phyloP scores from a whole-genome alignment of 2,888 invertebrate genomes.

The Spatulosminthurus flaviceps region DNA sequence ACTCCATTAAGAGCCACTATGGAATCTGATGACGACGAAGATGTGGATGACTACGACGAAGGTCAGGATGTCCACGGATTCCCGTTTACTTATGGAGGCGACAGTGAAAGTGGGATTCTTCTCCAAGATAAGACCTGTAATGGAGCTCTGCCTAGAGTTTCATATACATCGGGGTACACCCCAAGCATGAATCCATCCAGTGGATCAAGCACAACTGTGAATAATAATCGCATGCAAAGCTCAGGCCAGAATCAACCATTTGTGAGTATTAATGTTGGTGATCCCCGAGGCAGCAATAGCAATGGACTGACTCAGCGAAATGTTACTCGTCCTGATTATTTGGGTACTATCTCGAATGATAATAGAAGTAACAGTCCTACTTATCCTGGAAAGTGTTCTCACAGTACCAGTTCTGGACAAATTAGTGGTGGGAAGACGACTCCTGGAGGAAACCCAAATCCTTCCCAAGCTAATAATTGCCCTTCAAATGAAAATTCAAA shows the following conservation, averaged over 20 bases:
- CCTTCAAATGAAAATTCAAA: conserved; percentile 52
- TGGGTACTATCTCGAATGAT: neutral
- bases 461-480: neutral
- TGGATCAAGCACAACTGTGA: conserved; percentile 5
- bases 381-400: conserved; percentile 19
- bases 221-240: conserved; percentile 25
- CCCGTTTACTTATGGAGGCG: conserved; percentile 28
- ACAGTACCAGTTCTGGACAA: conserved; percentile 47
- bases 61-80: conserved; percentile 52
- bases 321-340: neutral
- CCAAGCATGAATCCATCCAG: neutral
- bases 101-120: conserved; percentile 44
- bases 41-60: conserved; percentile 54
- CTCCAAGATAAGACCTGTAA: conserved; percentile 28
- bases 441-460: neutral
- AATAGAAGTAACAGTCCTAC: neutral
- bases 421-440: conserved; percentile 26
- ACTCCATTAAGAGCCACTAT: conserved; percentile 58
- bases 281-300: neutral
- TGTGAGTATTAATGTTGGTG: conserved; percentile 23
- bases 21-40: conserved; percentile 54
- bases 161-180: conserved; percentile 6
- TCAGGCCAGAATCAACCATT: neutral
- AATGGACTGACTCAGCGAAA: conserved; percentile 2
- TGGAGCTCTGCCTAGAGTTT: conserved; percentile 41